Conservation (phyloP, 1,140 invertebrate genomes). For the Zaprionus africanus region DNA sequence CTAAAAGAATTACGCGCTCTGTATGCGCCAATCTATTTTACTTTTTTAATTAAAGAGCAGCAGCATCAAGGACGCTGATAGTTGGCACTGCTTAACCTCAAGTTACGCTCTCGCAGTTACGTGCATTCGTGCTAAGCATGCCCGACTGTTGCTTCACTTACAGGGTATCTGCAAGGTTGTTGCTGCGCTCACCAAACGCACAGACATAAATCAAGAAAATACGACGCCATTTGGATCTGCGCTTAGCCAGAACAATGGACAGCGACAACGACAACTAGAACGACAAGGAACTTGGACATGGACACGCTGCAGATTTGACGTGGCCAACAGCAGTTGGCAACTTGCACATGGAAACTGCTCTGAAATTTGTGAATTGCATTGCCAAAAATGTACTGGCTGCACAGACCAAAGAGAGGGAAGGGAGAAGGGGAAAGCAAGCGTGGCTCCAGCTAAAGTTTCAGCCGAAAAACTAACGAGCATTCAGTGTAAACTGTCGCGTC, state of each 20-base stretch:
- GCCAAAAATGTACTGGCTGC: background rate
- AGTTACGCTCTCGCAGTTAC: conserved; percentile 1
- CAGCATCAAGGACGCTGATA: conserved; percentile 4
- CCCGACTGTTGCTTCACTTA: background rate
- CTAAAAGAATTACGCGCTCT: conserved; percentile 72
- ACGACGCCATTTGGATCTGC: conserved; percentile 25
- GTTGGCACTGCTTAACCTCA: background rate
- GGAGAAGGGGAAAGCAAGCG: background rate
- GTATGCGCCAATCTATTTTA: conserved; percentile 60
- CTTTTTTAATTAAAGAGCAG: conserved; percentile 75
- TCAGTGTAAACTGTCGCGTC: conserved; percentile 66
- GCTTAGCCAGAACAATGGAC: conserved; percentile 36
- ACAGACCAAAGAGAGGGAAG: background rate
- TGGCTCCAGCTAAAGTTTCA: conserved; percentile 54
- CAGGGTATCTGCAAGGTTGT: conserved; percentile 15
- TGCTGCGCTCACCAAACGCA: conserved; percentile 55
- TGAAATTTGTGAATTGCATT: conserved; percentile 63
- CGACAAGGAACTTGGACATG: conserved; percentile 35
- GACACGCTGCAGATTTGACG: conserved; percentile 56
- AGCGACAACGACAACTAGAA: conserved; percentile 22
- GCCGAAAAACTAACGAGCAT: conserved; percentile 67
- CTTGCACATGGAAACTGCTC: conserved; percentile 25
- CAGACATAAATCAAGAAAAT: conserved; percentile 72
- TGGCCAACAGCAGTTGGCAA: conserved; percentile 34
- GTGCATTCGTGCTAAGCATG: background rate